Evolutionary conservation across 2,113 vertebrate species (phyloP).

Genomic region (Apus apus): DNA sequence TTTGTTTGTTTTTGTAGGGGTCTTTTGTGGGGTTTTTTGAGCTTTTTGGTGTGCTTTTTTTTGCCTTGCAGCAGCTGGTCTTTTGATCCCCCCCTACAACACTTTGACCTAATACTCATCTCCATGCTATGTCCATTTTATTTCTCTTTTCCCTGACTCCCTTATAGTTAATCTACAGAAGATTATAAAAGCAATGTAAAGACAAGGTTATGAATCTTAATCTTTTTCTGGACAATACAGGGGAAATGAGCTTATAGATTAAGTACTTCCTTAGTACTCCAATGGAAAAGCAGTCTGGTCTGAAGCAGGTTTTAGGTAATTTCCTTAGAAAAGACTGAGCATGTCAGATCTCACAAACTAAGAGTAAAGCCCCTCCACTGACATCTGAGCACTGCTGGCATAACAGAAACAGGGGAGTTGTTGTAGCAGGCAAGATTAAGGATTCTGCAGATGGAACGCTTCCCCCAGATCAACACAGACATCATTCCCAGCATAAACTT

Average conservation of each 20-base stretch:
- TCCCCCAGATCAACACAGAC: background rate
- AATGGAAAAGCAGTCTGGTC: background rate
- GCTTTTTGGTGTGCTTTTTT: background rate
- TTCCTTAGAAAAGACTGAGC: background rate
- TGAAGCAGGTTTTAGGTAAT: background rate
- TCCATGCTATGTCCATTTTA: background rate
- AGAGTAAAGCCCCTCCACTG: background rate
- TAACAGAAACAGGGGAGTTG: background rate
- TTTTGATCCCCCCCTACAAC: background rate
- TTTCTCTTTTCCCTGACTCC: background rate
- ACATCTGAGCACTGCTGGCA: background rate
- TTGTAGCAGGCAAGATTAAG: background rate
- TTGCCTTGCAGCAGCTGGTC: background rate
- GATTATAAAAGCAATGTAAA: background rate
- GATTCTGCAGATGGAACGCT: background rate
- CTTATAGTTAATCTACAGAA: background rate
- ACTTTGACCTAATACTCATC: background rate
- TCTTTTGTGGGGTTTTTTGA: background rate
- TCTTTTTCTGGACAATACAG: background rate
- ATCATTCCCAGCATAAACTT: background rate
- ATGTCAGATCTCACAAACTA: background rate
- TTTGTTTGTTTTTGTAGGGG: too few relatives aligned
- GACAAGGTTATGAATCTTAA: background rate
- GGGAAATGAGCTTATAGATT: background rate
- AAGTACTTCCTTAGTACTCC: background rate